Conservation (phyloP, 2,888 invertebrate species). For the Phaedon cochleariae region DNA sequence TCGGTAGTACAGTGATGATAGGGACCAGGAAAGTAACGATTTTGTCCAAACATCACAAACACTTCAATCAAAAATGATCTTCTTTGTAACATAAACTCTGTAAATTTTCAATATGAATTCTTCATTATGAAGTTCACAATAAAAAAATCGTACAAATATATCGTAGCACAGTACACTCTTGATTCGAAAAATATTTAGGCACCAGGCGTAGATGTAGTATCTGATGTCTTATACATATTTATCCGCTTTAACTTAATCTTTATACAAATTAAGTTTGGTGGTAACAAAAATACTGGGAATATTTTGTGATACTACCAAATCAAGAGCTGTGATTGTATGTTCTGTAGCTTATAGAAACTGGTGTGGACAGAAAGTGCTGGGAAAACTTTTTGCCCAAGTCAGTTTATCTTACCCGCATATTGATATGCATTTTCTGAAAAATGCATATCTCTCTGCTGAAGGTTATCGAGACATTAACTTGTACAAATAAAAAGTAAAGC, state of each 20-base stretch:
- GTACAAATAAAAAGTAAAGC: slow-evolving; percentile 42
- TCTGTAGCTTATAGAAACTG: slow-evolving; percentile 50
- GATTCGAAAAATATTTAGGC: slow-evolving; percentile 24
- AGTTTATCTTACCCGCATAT: slow-evolving; percentile 38
- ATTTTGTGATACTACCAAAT: slow-evolving; percentile 63
- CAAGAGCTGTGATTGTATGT: slow-evolving; percentile 60
- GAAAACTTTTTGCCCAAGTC: slow-evolving; percentile 59
- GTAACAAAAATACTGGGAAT: slow-evolving; percentile 63
- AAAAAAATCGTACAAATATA: slow-evolving; percentile 39
- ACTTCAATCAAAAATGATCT: slow-evolving; percentile 35
- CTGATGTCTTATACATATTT: slow-evolving; percentile 23
- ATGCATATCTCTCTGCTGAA: slow-evolving; percentile 34
- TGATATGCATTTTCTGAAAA: slow-evolving; percentile 25
- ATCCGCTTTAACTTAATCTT: slow-evolving; percentile 49
- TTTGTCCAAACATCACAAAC: slow-evolving; percentile 60
- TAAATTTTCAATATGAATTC: slow-evolving; percentile 33
- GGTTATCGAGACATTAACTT: slow-evolving; percentile 44
- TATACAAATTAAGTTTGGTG: slow-evolving; percentile 59
- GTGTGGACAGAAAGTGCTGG: slow-evolving; percentile 58
- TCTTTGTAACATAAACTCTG: slow-evolving; percentile 36
- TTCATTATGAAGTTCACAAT: slow-evolving; percentile 37
- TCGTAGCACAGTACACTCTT: slow-evolving; percentile 26
- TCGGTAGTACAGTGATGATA: slow-evolving; percentile 59
- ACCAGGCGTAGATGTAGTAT: slow-evolving; percentile 32
- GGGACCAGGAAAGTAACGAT: slow-evolving; percentile 58